Evolutionary conservation across 2,113 vertebrate genomes (phyloP).

Genomic region (Dicaeum eximium): DNA sequence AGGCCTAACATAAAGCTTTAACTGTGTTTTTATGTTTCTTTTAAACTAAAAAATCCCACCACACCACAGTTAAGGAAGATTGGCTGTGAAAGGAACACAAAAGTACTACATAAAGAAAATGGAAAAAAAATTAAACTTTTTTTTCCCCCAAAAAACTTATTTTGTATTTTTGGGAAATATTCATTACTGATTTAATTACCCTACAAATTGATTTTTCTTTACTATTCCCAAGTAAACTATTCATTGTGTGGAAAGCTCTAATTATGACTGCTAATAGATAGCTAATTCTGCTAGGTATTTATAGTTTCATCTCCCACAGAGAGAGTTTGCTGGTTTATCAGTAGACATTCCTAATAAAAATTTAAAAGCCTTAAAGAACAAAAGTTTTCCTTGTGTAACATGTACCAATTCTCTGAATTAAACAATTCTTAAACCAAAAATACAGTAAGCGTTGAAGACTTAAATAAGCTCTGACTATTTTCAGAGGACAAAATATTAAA

Average conservation of each 20-base stretch:
- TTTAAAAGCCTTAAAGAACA: background rate
- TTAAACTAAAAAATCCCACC: background rate
- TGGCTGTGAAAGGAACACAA: background rate
- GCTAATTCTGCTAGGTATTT: conserved; percentile 28
- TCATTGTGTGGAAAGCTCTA: background rate
- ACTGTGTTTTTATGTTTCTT: background rate
- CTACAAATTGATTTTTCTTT: conserved; percentile 17
- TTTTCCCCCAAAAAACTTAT: fast-evolving
- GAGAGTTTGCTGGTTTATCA: background rate
- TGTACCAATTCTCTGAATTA: background rate
- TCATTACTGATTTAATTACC: conserved; percentile 15
- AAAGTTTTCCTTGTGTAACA: background rate
- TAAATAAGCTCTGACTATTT: background rate
- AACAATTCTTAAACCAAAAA: background rate
- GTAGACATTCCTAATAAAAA: background rate
- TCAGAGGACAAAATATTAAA: background rate
- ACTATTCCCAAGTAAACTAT: conserved; percentile 25
- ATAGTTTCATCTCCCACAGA: conserved; percentile 25
- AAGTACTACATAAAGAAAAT: background rate
- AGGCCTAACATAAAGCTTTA: background rate
- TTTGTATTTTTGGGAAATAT: background rate
- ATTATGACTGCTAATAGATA: conserved; percentile 8
- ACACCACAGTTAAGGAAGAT: background rate
- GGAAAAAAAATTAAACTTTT: fast-evolving
- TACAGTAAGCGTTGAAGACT: background rate